Conservation (phyloP, 2,888 invertebrate genomes). For the Emmelina monodactyla region DNA sequence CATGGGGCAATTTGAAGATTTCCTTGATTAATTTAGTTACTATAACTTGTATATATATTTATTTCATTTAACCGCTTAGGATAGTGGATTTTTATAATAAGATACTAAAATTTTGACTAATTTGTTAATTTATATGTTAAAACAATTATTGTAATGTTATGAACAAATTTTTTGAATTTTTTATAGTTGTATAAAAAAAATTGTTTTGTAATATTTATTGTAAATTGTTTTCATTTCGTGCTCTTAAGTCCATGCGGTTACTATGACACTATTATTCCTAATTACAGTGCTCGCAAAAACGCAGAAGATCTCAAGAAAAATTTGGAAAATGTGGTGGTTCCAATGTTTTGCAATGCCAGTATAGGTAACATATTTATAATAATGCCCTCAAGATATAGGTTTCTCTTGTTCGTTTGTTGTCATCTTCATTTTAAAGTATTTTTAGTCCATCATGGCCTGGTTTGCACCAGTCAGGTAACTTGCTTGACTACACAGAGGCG, state of each 20-base stretch:
- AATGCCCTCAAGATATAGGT: conserved; percentile 62
- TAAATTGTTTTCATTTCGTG: not conserved
- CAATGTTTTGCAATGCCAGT: conserved; percentile 96
- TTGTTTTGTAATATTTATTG: not conserved
- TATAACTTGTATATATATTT: too few relatives aligned
- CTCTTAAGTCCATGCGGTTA: conserved; percentile 30
- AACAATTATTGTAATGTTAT: too few relatives aligned
- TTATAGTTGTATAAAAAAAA: not conserved
- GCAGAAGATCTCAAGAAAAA: conserved; percentile 92
- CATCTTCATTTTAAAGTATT: conserved; percentile 46
- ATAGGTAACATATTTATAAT: conserved; percentile 72
- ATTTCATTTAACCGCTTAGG: too few relatives aligned
- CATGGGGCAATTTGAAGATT: too few relatives aligned
- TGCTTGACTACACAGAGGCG: conserved; percentile 39
- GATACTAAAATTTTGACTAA: not conserved
- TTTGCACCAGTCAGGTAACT: conserved; percentile 55
- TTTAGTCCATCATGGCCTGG: conserved; percentile 48
- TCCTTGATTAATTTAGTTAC: too few relatives aligned
- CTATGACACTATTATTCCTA: conserved; percentile 65
- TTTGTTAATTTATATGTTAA: not conserved
- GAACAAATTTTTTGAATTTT: not conserved
- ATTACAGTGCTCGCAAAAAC: conserved; percentile 92
- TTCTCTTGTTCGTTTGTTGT: conserved; percentile 50
- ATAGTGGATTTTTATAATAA: too few relatives aligned
- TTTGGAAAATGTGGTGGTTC: conserved; percentile 94